These are phyloP conservation scores for Labia minor DNA, from an alignment of 2,888 invertebrate genomes.

Conservation along the genomic window DNA sequence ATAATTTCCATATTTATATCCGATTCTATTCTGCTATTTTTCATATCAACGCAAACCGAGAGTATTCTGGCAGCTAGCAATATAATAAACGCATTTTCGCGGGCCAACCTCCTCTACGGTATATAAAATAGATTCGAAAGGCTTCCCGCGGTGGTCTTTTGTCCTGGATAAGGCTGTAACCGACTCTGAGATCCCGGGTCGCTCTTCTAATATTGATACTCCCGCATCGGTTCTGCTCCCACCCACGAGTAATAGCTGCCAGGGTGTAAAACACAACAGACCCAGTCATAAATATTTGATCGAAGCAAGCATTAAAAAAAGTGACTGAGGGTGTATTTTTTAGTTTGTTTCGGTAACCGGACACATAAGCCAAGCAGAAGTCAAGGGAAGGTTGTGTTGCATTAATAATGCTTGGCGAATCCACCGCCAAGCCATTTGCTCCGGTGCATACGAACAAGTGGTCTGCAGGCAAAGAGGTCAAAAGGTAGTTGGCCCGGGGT, in stretches of 20 bases:
- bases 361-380: background rate
- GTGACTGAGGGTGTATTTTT: background rate
- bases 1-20: constrained; percentile 13
- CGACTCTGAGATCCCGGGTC: too few species aligned
- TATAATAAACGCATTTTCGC: background rate
- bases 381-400: background rate
- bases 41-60: background rate
- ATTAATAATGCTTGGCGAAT: background rate
- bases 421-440: background rate
- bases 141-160: background rate
- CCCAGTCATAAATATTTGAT: constrained; percentile 1
- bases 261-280: constrained; percentile 13
- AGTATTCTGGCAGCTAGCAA: background rate
- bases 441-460: background rate
- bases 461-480: background rate
- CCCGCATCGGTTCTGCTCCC: background rate
- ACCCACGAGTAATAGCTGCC: constrained; percentile 2
- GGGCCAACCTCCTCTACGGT: background rate
- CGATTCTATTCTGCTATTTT: background rate
- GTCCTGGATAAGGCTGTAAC: background rate
- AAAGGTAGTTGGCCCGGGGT: background rate
- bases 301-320: constrained; percentile 13
- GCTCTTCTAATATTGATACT: background rate
- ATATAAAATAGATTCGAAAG: background rate
- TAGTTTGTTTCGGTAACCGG: background rate